Evolutionary conservation across 2,797 vertebrate genomes (phyloP), one percentile per base, ranked within the genome.

Genomic region (Anguilla anguilla): DNA sequence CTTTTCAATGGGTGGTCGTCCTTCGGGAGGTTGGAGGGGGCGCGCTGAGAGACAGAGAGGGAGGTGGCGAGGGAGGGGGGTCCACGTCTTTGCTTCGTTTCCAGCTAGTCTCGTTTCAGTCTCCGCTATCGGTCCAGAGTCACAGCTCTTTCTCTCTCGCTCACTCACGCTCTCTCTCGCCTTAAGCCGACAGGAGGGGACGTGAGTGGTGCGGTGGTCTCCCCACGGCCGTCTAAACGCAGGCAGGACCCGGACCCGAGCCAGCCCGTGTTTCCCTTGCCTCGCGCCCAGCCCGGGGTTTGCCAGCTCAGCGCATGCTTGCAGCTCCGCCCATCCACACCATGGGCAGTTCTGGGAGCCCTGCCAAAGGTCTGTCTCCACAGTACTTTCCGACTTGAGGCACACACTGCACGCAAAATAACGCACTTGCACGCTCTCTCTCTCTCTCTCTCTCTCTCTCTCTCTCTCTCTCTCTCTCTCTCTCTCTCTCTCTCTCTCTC

Each of bases 301-400:
- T 96, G 96, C 96, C 96, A 96, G 95, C 95, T 96, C 95, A 95
- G 96, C 96, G 95, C 96, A 95, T 95, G 95, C 95, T 94, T 94
- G 92, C 94, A 92, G 95, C 96, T 96, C 96, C 96, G 95, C 96
- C 96, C 94, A 74, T 93, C 90, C 92, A 90, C 91, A 90, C 91
- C 93, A 89, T 88, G 93, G 94, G 93, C 94, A 92, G 94, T 93
- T 92, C 94, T 91, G 91, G 90, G 92, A 92, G 88, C 69, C 84
- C 89, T 89, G 92, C 93, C 93, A 92, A 90, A 67, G 28, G 79
- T 28, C 43, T 28, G 79, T 51, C 43, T 22, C 17, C 79, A 51
- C 79, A 51, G 31, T 77, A 43, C 35, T 77, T 7, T 77, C 72
- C 43, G 72, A 77, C 35, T 77, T 43, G 3, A 77, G 72, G 17